Base-by-base conservation (phyloP, 1,140 invertebrate genomes). In the Pomacea maculata region DNA sequence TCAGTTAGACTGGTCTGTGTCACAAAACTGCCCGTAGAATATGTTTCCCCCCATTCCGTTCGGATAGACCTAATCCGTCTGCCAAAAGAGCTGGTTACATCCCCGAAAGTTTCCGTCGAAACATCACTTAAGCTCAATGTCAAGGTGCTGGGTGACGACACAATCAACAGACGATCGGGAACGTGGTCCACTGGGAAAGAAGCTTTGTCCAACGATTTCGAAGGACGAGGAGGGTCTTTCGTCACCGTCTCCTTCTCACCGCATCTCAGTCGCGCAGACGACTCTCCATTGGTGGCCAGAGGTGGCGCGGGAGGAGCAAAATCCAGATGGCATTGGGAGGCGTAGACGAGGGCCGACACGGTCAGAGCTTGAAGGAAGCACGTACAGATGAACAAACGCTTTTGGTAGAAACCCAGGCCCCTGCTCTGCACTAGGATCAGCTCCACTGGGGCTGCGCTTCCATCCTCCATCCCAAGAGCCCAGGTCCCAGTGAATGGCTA, bases 331-430 rank as follows among this genome's bases (percentile, higher is more conserved):
- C 74, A 76, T 55, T 77, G 72, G 3, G 73, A 77, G 52, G 80
- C 71, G 73, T 87, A 87, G 63, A 84, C 64, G 45, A 87, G 64
- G 17, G 84, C 78, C 57, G 85, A 81, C 17, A 76, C 79, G 15
- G 81, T 81, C 9, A 85, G 45, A 57, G 82, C 80, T 68, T 87
- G 86, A 3, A 87, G 67, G 68, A 82, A 75, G 25, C 79, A 80
- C 9, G 82, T 82, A 17, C 82, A 61, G 45, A 85, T 79, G 78
- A 84, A 85, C 3, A 84, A 67, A 52, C 86, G 75, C 54, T 85
- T 87, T 78, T 87, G 86, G 76, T 82, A 87, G 80, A 84, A 85
- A 68, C 86, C 86, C 76, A 87, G 83, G n/a, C 75, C 83, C 29
- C 83, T 79, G 34, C 79, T 83, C 73, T 83, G 80, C 55, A 77